Evolutionary conservation across 2,888 invertebrate species (phyloP), one percentile per base, ranked within the genome.

Genomic region (Campopleginae sp.): DNA sequence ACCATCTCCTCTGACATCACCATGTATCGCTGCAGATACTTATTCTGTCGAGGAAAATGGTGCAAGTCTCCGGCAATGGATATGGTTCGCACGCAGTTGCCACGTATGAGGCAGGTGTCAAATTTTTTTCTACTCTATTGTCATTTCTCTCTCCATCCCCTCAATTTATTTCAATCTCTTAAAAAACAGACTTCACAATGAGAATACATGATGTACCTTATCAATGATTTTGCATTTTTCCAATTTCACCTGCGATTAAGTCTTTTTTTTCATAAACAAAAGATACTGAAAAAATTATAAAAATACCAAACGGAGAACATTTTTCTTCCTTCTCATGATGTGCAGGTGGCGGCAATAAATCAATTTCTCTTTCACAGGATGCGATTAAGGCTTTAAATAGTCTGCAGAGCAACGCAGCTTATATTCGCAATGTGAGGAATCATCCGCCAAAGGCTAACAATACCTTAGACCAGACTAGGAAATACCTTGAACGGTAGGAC

Each of bases 371-470:
- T 84, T 92, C 93, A 78, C 90, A 98, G 97, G 95, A 96, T 87
- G 96, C 97, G 44, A 95, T 98, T 1, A 94, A 94, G 78, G 95
- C 95, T 70, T 94, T 98, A 33, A 97, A 97, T 90, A 93, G 94
- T 0, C 94, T 98, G 10, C 97, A 98, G 93, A 96, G 96, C 51
- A 98, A 97, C 92, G 95, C 96, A 38, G 94, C 95, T 0, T 94
- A 95, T 86, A 94, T 96, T 88, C 87, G 93, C 38, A 84, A 80
- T 1, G 81, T n/a, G 5, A 79, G 84, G 7, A 83, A 80, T 23
- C 42, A 85, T 31, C n/a, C 76, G 12, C 12, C 48, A 1, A 80
- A 27, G 5, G 63, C 83, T 31, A 79, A 68, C 54, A 6, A 93
- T 84, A 95, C 94, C 76, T 87, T 96, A 65, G 90, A 94, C 63